Conservation (phyloP, 2,888 invertebrate genomes). For the Malacosoma neustria region DNA sequence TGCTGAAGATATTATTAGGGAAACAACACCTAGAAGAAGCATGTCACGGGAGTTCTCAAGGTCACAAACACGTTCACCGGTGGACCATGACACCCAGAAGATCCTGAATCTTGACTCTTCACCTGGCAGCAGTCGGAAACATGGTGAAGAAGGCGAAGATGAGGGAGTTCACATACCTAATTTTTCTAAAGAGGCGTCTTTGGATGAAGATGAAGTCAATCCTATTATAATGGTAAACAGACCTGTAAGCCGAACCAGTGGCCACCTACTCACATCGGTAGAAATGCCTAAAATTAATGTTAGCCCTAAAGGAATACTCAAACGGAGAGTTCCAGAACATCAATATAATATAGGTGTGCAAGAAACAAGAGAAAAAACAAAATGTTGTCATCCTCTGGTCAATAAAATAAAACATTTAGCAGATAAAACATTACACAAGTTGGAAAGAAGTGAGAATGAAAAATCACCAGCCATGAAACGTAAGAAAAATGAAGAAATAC, state of each 20-base stretch:
- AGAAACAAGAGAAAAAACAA: slow-evolving; percentile 65
- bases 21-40: slow-evolving; percentile 59
- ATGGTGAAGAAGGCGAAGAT: slow-evolving; percentile 61
- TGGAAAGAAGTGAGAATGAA: slow-evolving; percentile 59
- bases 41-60: slow-evolving; percentile 64
- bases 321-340: slow-evolving; percentile 60
- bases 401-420: slow-evolving; percentile 79
- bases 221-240: slow-evolving; percentile 33
- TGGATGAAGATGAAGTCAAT: slow-evolving; percentile 63
- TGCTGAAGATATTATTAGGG: slow-evolving; percentile 65
- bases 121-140: slow-evolving; percentile 65
- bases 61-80: slow-evolving; percentile 60
- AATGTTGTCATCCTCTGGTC: slow-evolving; percentile 77
- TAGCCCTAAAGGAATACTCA: slow-evolving; percentile 71
- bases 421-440: slow-evolving; percentile 73
- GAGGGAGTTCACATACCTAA: slow-evolving; percentile 64
- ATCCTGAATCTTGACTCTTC: slow-evolving; percentile 66
- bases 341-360: slow-evolving; percentile 51
- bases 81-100: slow-evolving; percentile 45
- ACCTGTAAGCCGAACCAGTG: slow-evolving; percentile 38
- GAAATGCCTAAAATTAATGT: slow-evolving; percentile 50
- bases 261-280: slow-evolving; percentile 37
- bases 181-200: slow-evolving; percentile 63
- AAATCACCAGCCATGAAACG: slow-evolving; percentile 53
- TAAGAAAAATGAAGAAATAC: slow-evolving; percentile 69